Base-by-base conservation (phyloP, 1,140 invertebrate species). In the Arion vulgaris region DNA sequence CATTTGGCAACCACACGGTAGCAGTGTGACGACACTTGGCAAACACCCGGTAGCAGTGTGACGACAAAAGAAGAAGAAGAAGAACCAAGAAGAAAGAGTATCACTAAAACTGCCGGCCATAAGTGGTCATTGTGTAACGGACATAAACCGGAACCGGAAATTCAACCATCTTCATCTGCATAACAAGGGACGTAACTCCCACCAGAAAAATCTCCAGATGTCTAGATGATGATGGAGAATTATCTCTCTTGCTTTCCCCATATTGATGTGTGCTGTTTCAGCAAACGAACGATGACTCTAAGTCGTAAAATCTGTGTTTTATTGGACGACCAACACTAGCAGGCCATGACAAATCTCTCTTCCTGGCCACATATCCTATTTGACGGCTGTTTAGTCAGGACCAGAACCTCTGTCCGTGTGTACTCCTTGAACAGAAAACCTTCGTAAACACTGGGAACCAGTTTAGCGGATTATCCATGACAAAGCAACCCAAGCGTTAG, bases 61-160 rank as follows among this genome's bases (percentile, higher is more conserved):
- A n/a, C n/a, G n/a, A n/a, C n/a, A n/a, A n/a, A n/a, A n/a, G n/a
- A n/a, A n/a, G n/a, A n/a, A n/a, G n/a, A n/a, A n/a, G n/a, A n/a
- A n/a, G n/a, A n/a, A n/a, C n/a, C n/a, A n/a, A n/a, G n/a, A 49
- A 9, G 9, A 9, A 45, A 45, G 41, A 15, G 5, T 45, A 45
- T 5, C 41, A 7, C 5, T 15, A 15, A 45, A 45, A 45, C 41
- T 45, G 5, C 41, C 41, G 15, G 15, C 53, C 9, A 19, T 2
- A 66, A 66, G 62, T 66, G 62, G 62, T 23, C 62, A 66, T 66
- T 66, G 62, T 32, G 62, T 66, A 66, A 66, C 17, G 62, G 28
- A 23, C 62, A 32, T n/a, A 9, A 1, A 32, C 62, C n/a, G n/a
- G n/a, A 28, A 66, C n/a, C 62, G 62, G 62, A 66, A 66, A 26